phyloP scores from a whole-genome alignment of 1,140 invertebrate genomes.

The Agrilus planipennis region DNA sequence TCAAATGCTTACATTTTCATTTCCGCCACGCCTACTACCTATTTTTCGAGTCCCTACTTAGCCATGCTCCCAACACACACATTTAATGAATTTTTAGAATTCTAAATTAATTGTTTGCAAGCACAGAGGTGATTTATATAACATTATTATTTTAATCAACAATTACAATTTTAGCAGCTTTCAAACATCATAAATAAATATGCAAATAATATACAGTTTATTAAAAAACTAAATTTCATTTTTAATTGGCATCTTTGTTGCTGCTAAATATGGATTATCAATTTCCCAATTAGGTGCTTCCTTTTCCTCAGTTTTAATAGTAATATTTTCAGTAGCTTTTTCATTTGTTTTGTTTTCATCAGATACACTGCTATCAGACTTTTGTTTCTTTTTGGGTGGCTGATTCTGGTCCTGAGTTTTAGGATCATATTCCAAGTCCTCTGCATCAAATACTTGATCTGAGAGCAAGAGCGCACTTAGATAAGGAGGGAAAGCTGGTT shows the following conservation, averaged over 20 bases:
- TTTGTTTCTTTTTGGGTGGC: constrained; percentile 34
- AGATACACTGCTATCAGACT: constrained; percentile 28
- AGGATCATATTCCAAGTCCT: constrained; percentile 76
- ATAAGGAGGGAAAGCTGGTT: constrained; percentile 71
- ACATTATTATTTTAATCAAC: too few species aligned
- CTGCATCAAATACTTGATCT: constrained; percentile 90
- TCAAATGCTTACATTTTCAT: too few species aligned
- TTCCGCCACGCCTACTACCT: too few species aligned
- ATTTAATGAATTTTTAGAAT: too few species aligned
- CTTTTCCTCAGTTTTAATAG: constrained; percentile 34
- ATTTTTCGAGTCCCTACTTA: too few species aligned
- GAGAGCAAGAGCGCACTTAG: constrained; percentile 76
- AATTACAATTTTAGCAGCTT: too few species aligned
- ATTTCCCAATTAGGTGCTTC: constrained; percentile 48
- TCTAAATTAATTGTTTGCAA: too few species aligned
- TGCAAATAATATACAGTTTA: too few species aligned
- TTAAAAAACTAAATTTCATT: constrained; percentile 13
- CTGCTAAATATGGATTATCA: constrained; percentile 78
- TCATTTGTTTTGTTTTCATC: constrained; percentile 29
- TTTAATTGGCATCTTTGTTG: constrained; percentile 59
- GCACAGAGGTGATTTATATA: too few species aligned
- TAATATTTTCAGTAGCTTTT: constrained; percentile 30
- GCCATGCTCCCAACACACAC: too few species aligned
- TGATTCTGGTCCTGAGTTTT: constrained; percentile 42
- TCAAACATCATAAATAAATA: too few species aligned